Base-by-base conservation (phyloP, 2,797 vertebrate species). In the Columba guinea region DNA sequence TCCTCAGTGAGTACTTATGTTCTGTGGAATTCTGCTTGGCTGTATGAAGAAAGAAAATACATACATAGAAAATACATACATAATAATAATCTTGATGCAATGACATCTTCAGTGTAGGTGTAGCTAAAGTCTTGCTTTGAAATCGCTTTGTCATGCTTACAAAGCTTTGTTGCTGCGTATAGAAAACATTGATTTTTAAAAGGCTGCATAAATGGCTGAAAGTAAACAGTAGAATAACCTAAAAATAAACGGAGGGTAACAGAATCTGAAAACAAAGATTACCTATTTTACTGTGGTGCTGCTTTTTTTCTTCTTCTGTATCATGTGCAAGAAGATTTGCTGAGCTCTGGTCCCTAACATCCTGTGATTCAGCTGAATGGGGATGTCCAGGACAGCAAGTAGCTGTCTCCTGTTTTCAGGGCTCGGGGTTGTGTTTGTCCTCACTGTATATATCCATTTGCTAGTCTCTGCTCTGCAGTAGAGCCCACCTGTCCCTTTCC, bases 311-410 rank as follows among this genome's bases (percentile, higher is more conserved):
- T 14, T 60, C 41, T 32, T 79, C 90, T 87, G 46, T 96, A 68
- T 96, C 85, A 48, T 32, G 4, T 90, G 65, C 89, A 87, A 70
- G 95, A 96, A 58, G 93, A 94, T 91, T 93, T 95, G 34, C 76
- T 92, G 88, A 81, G 53, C 62, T 89, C 82, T 80, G 56, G 32
- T 87, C 90, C 39, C 39, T 39, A 39, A 39, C 39, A 39, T 39
- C 4, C 39, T 39, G 39, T 39, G 39, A 39, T 92, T 94, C 96
- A 91, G 67, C 90, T 92, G 91, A 90, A 90, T 96, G 64, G 71
- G 77, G 74, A 81, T 96, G 71, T 89, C 87, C 94, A 90, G 92
- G 90, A 93, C 67, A 96, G 97, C 56, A 80, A 97, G 86, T 93
- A 87, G 59, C 77, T 78, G 86, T 76, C 56, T 90, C 67, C 71